Conservation (phyloP, 2,888 invertebrate species). For the Drosophila stalkeri region DNA sequence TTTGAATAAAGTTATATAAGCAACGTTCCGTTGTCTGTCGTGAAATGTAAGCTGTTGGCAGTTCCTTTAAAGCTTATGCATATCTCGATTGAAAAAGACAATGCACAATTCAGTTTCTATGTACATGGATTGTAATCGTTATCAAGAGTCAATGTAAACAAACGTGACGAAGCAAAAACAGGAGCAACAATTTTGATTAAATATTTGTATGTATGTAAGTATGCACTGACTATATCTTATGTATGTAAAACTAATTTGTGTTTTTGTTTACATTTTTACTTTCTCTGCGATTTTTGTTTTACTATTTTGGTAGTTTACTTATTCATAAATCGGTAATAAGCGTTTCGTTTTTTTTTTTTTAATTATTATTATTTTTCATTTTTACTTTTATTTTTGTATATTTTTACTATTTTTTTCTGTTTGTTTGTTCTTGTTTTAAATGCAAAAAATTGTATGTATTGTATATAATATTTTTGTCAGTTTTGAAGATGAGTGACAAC, state of each 20-base stretch:
- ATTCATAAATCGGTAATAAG: slow-evolving; percentile 75
- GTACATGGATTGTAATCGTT: slow-evolving; percentile 31
- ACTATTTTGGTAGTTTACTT: slow-evolving; percentile 61
- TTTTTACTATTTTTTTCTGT: slow-evolving; percentile 69
- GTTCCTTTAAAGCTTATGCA: slow-evolving; percentile 48
- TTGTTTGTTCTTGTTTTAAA: slow-evolving; percentile 61
- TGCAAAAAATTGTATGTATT: slow-evolving; percentile 72
- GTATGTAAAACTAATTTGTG: slow-evolving; percentile 48
- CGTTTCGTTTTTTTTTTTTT: slow-evolving; percentile 70
- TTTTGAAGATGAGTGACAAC: slow-evolving; percentile 36
- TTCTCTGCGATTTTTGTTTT: slow-evolving; percentile 19
- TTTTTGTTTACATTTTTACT: background rate
- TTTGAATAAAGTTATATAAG: slow-evolving; percentile 37
- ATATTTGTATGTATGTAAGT: slow-evolving; percentile 22
- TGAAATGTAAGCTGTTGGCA: slow-evolving; percentile 52
- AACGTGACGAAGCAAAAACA: slow-evolving; percentile 46
- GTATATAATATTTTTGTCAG: slow-evolving; percentile 48
- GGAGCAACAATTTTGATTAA: slow-evolving; percentile 36
- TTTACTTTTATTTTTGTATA: slow-evolving; percentile 57
- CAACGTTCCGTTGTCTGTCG: slow-evolving; percentile 30
- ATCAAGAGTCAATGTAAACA: slow-evolving; percentile 20
- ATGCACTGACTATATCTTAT: slow-evolving; percentile 26
- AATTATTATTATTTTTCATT: slow-evolving; percentile 7
- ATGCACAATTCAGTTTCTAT: slow-evolving; percentile 52
- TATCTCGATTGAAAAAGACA: slow-evolving; percentile 32